A percentile compares a stretch with the other conserved stretches of the same genome.
These are phyloP conservation scores for Caenorhabditis wallacei DNA, from an alignment of 2,888 invertebrate species.

Conservation along the genomic window DNA sequence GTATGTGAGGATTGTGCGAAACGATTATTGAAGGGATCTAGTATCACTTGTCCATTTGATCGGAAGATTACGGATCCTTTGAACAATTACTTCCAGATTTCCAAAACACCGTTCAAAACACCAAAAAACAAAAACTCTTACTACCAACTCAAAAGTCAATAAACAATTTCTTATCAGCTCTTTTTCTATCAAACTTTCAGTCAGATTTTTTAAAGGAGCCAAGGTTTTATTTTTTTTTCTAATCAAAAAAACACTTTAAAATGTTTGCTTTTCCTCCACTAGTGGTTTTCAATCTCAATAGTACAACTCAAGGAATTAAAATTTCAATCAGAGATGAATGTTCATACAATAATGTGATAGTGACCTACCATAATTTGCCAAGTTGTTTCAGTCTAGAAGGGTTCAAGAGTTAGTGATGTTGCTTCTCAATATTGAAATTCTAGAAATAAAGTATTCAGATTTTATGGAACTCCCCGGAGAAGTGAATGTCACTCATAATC, in stretches of 20 bases:
- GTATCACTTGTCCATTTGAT: not conserved
- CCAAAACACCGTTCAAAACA: no score
- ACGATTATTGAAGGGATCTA: not conserved
- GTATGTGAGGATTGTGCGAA: conserved; percentile 1
- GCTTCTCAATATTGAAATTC: not conserved
- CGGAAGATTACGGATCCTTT: conserved; percentile 1
- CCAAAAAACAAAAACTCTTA: not conserved
- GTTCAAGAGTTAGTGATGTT: not conserved
- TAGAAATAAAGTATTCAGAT: not conserved
- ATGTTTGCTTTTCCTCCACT: not conserved
- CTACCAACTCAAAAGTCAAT: not conserved
- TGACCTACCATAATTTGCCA: not conserved
- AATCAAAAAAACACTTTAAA: not conserved
- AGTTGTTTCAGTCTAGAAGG: not conserved
- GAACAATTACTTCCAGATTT: no score
- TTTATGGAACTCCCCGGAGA: not conserved
- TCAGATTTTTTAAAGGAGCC: not conserved
- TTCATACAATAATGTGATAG: not conserved
- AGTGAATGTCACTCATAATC: not conserved
- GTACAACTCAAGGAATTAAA: not conserved
- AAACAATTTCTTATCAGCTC: not conserved
- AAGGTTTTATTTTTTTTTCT: no score
- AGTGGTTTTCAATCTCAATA: not conserved
- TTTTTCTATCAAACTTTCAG: not conserved
- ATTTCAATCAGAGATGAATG: not conserved